These are phyloP conservation scores for Antheraea pernyi DNA, from an alignment of 1,140 invertebrate species.

Conservation along the genomic window DNA sequence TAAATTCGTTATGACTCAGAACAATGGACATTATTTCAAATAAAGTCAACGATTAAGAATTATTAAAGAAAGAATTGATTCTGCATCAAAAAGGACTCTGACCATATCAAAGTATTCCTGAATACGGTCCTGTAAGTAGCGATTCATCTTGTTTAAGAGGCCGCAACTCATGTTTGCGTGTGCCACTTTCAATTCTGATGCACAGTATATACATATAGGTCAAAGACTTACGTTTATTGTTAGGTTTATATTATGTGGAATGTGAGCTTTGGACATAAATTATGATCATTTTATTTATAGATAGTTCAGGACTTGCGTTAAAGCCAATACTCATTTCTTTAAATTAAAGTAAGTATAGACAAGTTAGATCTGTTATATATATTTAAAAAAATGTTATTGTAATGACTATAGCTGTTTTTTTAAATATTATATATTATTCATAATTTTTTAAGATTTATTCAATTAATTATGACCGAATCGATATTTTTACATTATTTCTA, in stretches of 20 bases:
- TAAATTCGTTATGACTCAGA: too few relatives aligned
- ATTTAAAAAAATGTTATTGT: too few relatives aligned
- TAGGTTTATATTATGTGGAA: constrained; percentile 14
- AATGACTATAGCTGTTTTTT: too few relatives aligned
- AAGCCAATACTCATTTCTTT: neutral
- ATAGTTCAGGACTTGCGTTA: neutral
- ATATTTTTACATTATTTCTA: too few relatives aligned
- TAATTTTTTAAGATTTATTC: too few relatives aligned
- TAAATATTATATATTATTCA: too few relatives aligned
- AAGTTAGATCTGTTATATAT: too few relatives aligned
- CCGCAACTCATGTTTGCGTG: constrained; percentile 41
- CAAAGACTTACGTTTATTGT: constrained; percentile 58
- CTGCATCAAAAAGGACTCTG: neutral
- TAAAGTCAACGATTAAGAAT: too few relatives aligned
- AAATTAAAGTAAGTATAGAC: too few relatives aligned
- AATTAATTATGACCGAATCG: too few relatives aligned
- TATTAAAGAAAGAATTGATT: neutral
- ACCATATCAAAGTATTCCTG: neutral
- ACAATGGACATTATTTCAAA: too few relatives aligned
- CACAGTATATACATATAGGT: constrained; percentile 47
- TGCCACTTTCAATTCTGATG: constrained; percentile 41
- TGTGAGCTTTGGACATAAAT: neutral
- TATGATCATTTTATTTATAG: neutral
- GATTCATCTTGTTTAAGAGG: constrained; percentile 53
- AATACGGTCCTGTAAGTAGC: constrained; percentile 17